These are phyloP conservation scores for Drosophila parthenogenetica DNA, from an alignment of 2,888 invertebrate genomes.

Conservation along the genomic window DNA sequence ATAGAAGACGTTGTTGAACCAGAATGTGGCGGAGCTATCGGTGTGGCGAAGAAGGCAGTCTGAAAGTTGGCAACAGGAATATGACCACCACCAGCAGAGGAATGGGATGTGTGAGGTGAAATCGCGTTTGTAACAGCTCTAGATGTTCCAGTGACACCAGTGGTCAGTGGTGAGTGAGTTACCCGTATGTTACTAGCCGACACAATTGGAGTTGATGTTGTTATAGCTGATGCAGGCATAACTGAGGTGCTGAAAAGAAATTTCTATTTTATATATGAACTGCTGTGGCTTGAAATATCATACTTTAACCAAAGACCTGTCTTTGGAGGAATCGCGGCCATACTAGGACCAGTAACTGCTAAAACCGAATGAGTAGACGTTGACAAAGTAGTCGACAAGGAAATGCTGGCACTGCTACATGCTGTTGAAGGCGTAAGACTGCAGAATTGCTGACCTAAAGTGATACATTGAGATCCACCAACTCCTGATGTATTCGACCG, in stretches of 20 bases:
- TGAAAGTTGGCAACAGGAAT: constrained; percentile 85
- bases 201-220: constrained; percentile 85
- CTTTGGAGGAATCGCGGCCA: constrained; percentile 76
- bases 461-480: constrained; percentile 36
- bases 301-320: constrained; percentile 83
- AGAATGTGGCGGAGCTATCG: constrained; percentile 86
- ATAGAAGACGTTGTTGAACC: constrained; percentile 41
- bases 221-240: constrained; percentile 72
- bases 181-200: constrained; percentile 86
- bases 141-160: constrained; percentile 38
- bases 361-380: constrained; percentile 50
- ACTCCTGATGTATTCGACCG: constrained; percentile 41
- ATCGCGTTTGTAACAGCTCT: constrained; percentile 85
- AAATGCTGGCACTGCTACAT: constrained; percentile 38
- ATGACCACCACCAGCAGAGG: constrained; percentile 82
- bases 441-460: constrained; percentile 47
- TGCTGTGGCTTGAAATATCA: neutral
- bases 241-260: constrained; percentile 45
- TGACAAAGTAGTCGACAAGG: constrained; percentile 47
- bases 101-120: constrained; percentile 84
- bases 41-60: constrained; percentile 89
- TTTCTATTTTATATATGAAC: neutral
- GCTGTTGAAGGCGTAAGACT: constrained; percentile 40
- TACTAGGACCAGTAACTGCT: constrained; percentile 31
- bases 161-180: constrained; percentile 85